phyloP scores from a whole-genome alignment of 2,113 vertebrate genomes.

The Aspidoscelis tigris region DNA sequence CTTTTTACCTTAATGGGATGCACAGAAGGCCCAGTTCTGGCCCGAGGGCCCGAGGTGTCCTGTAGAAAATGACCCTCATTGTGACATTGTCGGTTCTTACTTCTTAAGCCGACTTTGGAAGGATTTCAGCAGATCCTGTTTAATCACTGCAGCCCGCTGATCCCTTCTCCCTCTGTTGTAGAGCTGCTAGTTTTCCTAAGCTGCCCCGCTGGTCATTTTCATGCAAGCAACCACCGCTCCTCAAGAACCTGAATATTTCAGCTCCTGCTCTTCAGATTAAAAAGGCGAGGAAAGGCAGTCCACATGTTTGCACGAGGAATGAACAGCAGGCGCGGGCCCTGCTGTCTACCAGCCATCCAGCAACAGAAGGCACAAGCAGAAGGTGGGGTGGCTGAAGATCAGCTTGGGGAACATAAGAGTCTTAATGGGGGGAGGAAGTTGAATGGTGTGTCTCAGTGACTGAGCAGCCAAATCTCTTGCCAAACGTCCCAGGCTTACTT shows the following conservation, averaged over 20 bases:
- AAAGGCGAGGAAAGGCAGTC: background rate
- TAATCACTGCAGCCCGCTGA: slow-evolving; percentile 69
- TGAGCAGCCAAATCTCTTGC: no score
- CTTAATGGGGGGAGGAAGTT: no score
- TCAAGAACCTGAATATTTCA: slow-evolving; percentile 3
- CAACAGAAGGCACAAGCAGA: background rate
- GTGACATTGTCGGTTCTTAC: slow-evolving; percentile 76
- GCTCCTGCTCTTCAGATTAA: background rate
- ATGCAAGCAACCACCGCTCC: background rate
- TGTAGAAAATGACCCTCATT: slow-evolving; percentile 67
- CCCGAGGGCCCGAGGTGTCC: slow-evolving; percentile 27
- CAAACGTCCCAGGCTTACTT: no score
- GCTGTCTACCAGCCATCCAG: background rate
- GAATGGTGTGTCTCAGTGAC: no score
- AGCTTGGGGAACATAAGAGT: no score
- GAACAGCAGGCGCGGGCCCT: background rate
- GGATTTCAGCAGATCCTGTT: slow-evolving; percentile 74
- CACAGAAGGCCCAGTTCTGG: background rate
- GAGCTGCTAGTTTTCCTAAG: background rate
- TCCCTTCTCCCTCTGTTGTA: slow-evolving; percentile 34
- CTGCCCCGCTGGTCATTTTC: background rate
- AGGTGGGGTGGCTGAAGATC: background rate
- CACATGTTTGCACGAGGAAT: background rate
- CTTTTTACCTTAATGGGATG: background rate
- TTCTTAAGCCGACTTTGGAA: slow-evolving; percentile 76